Evolutionary conservation across 2,113 vertebrate species (phyloP), one percentile per base, ranked within the genome.

Genomic region (Rutilus rutilus): DNA sequence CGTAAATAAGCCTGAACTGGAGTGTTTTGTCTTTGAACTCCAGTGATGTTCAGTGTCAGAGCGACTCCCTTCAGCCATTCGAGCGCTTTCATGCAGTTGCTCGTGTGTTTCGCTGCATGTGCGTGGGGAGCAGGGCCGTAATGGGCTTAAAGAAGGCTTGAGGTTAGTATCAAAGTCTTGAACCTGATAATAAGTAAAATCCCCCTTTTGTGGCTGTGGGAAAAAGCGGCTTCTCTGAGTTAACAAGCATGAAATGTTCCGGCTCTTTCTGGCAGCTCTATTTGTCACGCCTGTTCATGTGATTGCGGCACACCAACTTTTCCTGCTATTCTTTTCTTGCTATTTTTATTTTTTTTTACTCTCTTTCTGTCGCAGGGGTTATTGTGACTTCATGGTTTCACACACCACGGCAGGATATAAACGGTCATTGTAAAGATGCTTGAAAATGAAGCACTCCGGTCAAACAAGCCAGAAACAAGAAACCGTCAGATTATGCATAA

Each of bases 121-220:
- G 62, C 17, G 79, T 80, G 79, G 79, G 79, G 79, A 30, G 62
- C 62, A 23, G 45, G 25, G 45, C 62, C 45, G 64, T 82, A 82
- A 82, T 82, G 79, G 79, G 62, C 47, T 82, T 82, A 82, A 52
- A 69, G 60, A 27, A 39, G 47, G 65, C 65, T 83, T 83, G 81
- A 83, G 81, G 81, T 83, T 73, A 54, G 65, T 83, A 73, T 83
- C 67, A 83, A 82, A 82, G 81, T 83, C 50, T 83, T 83, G 47
- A 71, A 83, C 65, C 81, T 83, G 67, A 83, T 83, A 54, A 83
- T 73, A 73, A 83, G 81, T 73, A 57, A 83, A 83, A 83, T 83
- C 81, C 81, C 50, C 33, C 81, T 83, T 83, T 73, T 73, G 81
- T 73, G 67, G 81, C 67, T 59, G 36, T 82, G 62, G 80, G 59